phyloP scores from a whole-genome alignment of 2,888 invertebrate genomes.

The Harpalus rubripes region DNA sequence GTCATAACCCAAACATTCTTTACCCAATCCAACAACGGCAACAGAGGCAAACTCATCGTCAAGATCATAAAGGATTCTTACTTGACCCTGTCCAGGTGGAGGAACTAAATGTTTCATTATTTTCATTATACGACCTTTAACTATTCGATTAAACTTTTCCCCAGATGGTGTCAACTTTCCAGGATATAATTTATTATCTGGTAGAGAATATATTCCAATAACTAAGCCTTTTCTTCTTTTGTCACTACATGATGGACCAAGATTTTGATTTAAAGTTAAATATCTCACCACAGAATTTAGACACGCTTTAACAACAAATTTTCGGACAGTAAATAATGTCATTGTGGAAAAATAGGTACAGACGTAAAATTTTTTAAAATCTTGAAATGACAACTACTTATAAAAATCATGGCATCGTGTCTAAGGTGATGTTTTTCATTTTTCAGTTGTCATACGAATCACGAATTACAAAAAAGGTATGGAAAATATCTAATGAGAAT shows the following conservation, averaged over 20 bases:
- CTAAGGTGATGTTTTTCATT: constrained; percentile 29
- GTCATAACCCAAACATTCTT: constrained; percentile 84
- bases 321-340: constrained; percentile 1
- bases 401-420: constrained; percentile 15
- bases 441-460: neutral
- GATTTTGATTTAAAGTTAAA: constrained; percentile 6
- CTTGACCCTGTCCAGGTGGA: constrained; percentile 80
- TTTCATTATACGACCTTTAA: constrained; percentile 80
- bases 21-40: constrained; percentile 87
- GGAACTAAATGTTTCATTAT: constrained; percentile 76
- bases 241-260: constrained; percentile 58
- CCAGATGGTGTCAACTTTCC: constrained; percentile 83
- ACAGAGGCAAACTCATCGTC: constrained; percentile 83
- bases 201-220: constrained; percentile 82
- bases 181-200: constrained; percentile 79
- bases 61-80: constrained; percentile 83
- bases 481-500: neutral
- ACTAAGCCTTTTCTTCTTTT: constrained; percentile 79
- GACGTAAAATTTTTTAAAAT: neutral
- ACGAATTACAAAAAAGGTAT: neutral
- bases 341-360: neutral
- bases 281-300: neutral
- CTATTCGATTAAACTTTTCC: constrained; percentile 80
- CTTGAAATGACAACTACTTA: neutral
- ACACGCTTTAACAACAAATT: neutral